These are phyloP conservation scores for Pseudococcus jackbeardsleyi DNA, from an alignment of 2,888 invertebrate genomes.

Conservation along the genomic window DNA sequence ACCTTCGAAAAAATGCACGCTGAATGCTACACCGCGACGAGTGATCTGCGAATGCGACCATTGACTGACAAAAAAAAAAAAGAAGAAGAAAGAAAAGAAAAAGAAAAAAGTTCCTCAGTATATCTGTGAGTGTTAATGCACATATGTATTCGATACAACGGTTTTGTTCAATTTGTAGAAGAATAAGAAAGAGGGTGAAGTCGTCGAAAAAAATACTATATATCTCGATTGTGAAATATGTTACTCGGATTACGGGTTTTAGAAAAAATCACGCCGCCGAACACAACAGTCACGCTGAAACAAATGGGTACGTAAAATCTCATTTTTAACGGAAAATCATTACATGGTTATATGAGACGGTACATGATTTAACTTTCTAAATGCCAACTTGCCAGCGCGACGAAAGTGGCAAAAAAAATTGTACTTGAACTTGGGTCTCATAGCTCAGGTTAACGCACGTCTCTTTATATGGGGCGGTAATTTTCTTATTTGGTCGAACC, in stretches of 20 bases:
- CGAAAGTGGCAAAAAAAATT: not conserved
- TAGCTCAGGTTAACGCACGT: not conserved
- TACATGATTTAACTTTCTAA: slow-evolving; percentile 32
- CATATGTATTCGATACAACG: slow-evolving; percentile 33
- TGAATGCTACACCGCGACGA: too few species aligned
- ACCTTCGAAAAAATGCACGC: too few species aligned
- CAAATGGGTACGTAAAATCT: slow-evolving; percentile 52
- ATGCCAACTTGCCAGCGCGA: not conserved
- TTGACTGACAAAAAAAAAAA: too few species aligned
- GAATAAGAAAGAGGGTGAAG: slow-evolving; percentile 55
- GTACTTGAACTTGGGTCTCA: slow-evolving; percentile 16
- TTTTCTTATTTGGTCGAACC: not conserved
- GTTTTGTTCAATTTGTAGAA: slow-evolving; percentile 35
- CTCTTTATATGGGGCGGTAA: not conserved
- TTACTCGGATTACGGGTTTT: slow-evolving; percentile 51
- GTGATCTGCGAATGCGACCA: too few species aligned
- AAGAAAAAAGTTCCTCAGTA: not conserved
- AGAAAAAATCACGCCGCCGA: slow-evolving; percentile 41
- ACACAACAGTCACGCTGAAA: slow-evolving; percentile 46
- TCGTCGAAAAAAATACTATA: slow-evolving; percentile 30
- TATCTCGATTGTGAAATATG: slow-evolving; percentile 42
- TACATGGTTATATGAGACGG: slow-evolving; percentile 31
- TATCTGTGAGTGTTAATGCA: slow-evolving; percentile 14
- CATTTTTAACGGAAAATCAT: slow-evolving; percentile 54
- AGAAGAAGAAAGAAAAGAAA: not conserved